Conservation (phyloP, 2,797 vertebrate genomes). For the Notamacropus eugenii region DNA sequence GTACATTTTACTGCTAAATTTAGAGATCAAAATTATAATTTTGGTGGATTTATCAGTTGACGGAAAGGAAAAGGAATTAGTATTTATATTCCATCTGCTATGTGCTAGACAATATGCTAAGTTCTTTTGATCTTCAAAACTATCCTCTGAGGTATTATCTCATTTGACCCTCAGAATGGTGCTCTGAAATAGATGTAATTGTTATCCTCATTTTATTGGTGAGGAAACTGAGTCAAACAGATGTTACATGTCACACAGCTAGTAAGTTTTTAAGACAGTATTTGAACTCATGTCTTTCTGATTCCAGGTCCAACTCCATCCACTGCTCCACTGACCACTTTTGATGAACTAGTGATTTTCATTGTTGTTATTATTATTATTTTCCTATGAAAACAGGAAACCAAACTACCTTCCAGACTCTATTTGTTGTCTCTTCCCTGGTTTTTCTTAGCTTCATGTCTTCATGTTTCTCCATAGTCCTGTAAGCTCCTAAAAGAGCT, state of each 20-base stretch:
- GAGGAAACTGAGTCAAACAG: background rate
- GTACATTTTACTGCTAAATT: background rate
- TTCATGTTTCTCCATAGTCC: background rate
- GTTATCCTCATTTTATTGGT: background rate
- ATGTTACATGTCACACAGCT: background rate
- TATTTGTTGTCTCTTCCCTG: background rate
- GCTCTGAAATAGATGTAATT: background rate
- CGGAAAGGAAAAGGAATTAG: background rate
- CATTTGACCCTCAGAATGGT: background rate
- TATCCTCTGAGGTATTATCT: background rate
- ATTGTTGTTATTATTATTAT: background rate
- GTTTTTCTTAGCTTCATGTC: background rate
- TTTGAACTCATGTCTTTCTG: background rate
- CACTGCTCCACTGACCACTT: background rate
- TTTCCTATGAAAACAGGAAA: background rate
- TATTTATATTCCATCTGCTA: background rate
- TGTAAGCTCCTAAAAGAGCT: background rate
- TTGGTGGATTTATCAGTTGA: background rate
- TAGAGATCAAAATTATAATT: background rate
- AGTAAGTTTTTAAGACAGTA: background rate
- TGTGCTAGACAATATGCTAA: background rate
- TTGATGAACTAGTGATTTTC: background rate
- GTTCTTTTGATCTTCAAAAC: background rate
- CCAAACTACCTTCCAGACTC: background rate
- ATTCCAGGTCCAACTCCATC: background rate